These are phyloP conservation scores for Pheosia tremula DNA, from an alignment of 2,888 invertebrate species.

Conservation along the genomic window DNA sequence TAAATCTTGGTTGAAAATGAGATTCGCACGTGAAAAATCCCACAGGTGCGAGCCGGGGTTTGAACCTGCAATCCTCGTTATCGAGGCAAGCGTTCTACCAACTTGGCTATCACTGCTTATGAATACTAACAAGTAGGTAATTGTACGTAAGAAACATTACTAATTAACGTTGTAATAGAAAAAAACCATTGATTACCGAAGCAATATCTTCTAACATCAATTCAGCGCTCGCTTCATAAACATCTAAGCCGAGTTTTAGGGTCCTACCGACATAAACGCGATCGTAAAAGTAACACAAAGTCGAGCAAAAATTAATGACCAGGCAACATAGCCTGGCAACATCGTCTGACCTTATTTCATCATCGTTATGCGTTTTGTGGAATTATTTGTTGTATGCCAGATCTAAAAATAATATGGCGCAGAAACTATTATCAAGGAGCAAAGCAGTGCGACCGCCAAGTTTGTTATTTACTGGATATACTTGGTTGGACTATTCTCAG, in stretches of 20 bases:
- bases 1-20: no score
- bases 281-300: constrained; percentile 58
- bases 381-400: background rate
- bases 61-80: no score
- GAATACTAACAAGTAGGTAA: no score
- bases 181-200: constrained; percentile 39
- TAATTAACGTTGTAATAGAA: constrained; percentile 35
- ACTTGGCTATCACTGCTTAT: no score
- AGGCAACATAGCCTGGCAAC: constrained; percentile 27
- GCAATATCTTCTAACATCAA: constrained; percentile 53
- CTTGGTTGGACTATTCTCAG: no score
- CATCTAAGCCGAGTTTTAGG: constrained; percentile 54
- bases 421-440: no score
- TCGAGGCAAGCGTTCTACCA: no score
- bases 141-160: constrained; percentile 17
- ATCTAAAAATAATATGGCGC: no score
- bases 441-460: no score
- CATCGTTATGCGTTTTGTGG: constrained; percentile 42
- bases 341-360: constrained; percentile 30
- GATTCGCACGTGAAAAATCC: no score
- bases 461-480: no score
- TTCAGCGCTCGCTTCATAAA: constrained; percentile 52
- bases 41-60: no score
- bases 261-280: constrained; percentile 53
- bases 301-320: constrained; percentile 56